phyloP scores from a whole-genome alignment of 2,113 vertebrate species.

The Leptobrachium leishanense region DNA sequence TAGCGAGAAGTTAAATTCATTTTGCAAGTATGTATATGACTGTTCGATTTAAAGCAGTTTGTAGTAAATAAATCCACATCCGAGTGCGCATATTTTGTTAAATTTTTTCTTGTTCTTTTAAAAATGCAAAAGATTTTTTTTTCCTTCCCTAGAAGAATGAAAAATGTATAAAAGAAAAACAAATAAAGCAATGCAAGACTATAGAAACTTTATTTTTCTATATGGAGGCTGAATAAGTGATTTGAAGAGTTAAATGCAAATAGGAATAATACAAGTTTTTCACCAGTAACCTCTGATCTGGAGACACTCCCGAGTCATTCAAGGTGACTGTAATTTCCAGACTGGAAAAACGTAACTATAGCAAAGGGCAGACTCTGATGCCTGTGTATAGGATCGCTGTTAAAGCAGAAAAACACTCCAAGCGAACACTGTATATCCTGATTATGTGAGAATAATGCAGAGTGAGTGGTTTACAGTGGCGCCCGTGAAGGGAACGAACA shows the following conservation, averaged over 20 bases:
- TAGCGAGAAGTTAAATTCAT: too few relatives aligned
- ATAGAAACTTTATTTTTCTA: too few relatives aligned
- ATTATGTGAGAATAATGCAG: constrained; percentile 1
- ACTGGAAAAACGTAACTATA: constrained; percentile 46
- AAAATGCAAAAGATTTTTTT: too few relatives aligned
- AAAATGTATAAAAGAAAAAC: too few relatives aligned
- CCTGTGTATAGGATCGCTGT: constrained; percentile 36
- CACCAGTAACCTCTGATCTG: constrained; percentile 44
- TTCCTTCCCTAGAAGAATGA: too few relatives aligned
- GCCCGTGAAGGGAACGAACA: not conserved
- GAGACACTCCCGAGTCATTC: constrained; percentile 44
- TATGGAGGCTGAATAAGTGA: not conserved
- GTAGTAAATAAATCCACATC: too few relatives aligned
- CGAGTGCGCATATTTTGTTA: too few relatives aligned
- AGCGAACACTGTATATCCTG: not conserved
- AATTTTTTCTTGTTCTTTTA: too few relatives aligned
- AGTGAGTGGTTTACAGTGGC: not conserved
- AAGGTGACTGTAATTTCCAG: constrained; percentile 49
- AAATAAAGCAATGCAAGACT: too few relatives aligned
- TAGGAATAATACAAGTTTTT: constrained; percentile 31
- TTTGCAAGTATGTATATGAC: too few relatives aligned
- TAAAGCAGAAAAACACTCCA: constrained; percentile 30
- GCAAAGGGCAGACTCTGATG: constrained; percentile 46
- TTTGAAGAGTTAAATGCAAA: not conserved
- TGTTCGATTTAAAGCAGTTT: too few relatives aligned